Base-by-base conservation (phyloP, 2,113 vertebrate genomes). In the Oncorhynchus clarkii region DNA sequence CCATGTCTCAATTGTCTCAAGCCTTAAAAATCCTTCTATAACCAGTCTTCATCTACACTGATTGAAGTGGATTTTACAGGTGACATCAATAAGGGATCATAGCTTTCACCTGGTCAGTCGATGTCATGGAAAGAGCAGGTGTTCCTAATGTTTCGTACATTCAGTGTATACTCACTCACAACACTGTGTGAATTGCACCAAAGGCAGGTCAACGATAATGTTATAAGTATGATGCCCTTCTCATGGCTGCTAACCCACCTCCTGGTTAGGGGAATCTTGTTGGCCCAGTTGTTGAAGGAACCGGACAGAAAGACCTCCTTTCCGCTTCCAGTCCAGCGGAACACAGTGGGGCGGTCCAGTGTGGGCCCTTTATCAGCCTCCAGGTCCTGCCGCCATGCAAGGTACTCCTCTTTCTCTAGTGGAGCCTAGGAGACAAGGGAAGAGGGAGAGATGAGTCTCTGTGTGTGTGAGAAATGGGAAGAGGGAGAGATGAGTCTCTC, bases 241-340 rank as follows among this genome's bases (percentile, higher is more conserved):
- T 18, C 51, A 54, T 54, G 1, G 51, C 65, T 26, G 26, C 65
- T 29, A 29, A 29, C 66, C 49, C 73, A 99, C 98, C 98, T 99
- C 85, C 95, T 94, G 0, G 94, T 98, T 22, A 99, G 93, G 2
- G 98, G 98, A 71, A 99, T 97, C 90, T 99, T 99, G 78, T 89
- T 92, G 82, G 88, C 91, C 98, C 98, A 99, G 91, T 96, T 99
- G 90, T 99, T 98, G 88, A 99, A 99, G 71, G 98, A 97, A 1
- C 98, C 98, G 18, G 98, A 96, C 24, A 99, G 82, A 84, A 92
- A 99, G 69, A 99, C 97, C 80, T 99, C 97, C 62, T 95, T 98
- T 74, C 97, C 96, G 2, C 95, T 96, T 26, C 96, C 97, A 0
- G 95, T 98, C 98, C 98, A 99, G 62, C 97, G 97, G 80, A 99